Conservation (phyloP, 2,888 invertebrate species). For the Lasioglossum villosulum region DNA sequence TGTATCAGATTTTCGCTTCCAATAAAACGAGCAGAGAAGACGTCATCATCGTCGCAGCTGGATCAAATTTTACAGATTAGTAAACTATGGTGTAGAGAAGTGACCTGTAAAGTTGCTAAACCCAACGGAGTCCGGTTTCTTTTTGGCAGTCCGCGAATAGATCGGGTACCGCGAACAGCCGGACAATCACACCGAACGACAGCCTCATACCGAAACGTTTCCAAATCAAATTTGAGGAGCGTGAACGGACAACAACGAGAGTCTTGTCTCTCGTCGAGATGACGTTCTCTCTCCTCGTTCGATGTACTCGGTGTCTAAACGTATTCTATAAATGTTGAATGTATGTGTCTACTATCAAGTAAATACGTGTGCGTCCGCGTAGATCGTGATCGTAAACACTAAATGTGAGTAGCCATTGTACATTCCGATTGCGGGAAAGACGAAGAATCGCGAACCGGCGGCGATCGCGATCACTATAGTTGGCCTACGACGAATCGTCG, state of each 20-base stretch:
- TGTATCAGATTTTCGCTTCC: background rate
- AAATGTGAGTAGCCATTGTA: constrained; percentile 28
- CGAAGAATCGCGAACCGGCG: background rate
- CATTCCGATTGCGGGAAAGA: constrained; percentile 5
- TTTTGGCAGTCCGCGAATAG: background rate
- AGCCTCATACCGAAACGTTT: background rate
- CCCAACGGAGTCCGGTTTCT: background rate
- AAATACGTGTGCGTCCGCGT: constrained; percentile 34
- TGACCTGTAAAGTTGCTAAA: background rate
- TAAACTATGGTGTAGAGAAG: background rate
- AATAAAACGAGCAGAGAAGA: background rate
- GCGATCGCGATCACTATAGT: constrained; percentile 1
- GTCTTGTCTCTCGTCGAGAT: background rate
- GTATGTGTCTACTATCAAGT: constrained; percentile 38
- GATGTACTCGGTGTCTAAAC: constrained; percentile 65
- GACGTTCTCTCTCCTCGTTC: background rate
- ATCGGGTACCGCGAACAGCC: background rate
- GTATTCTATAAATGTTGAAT: constrained; percentile 68
- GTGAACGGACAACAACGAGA: background rate
- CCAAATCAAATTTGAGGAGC: background rate
- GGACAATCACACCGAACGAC: constrained; percentile 5
- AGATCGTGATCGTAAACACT: constrained; percentile 27
- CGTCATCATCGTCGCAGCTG: background rate
- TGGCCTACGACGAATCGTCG: constrained; percentile 64
- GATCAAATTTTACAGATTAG: background rate